Base-by-base conservation (phyloP, 2,797 vertebrate species). In the Carapus acus region DNA sequence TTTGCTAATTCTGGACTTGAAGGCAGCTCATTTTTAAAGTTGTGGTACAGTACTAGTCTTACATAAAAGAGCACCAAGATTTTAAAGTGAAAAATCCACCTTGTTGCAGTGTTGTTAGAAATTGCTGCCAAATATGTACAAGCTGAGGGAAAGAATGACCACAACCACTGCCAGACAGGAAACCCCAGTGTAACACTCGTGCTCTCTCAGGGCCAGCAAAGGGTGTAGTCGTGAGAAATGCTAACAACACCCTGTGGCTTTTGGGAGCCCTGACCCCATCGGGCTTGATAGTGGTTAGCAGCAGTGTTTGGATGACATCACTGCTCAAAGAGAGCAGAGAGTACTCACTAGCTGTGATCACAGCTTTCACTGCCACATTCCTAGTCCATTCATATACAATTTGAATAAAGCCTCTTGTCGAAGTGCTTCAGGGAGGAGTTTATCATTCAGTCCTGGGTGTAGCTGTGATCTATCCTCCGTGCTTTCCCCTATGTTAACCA, bases 381-480 rank as follows among this genome's bases (percentile, higher is more conserved):
- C 31, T 31, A 62, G 51, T 85, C 87, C 65, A 69, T 45, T 58
- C 85, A 81, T 65, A 41, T 58, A 71, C 43, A 21, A 23, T 66
- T 24, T 19, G 42, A 43, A 47, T 21, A 36, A 18, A 41, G 22
- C 45, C 49, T 62, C 20, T 70, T 76, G 64, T 45, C 56, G 31
- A 79, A 71, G 60, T 56, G 33, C 52, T 59, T 40, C 22, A 62
- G 57, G 39, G 62, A 81, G 78, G 84, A 88, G 84, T 73, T 69
- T 34, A 66, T 82, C 62, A 56, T 61, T 78, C 54, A 71, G 68
- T 42, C 13, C 23, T 63, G 76, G 79, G 80, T 76, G 75, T 73
- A 65, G 63, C 59, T 39, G 36, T 34, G 31, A 51, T 48, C 36
- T 67, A 53, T 64, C 44, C 20, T 65, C 38, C 65, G 44, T 66